Evolutionary conservation across 1,140 invertebrate species (phyloP).

Genomic region (Wiebesia pumilae): DNA sequence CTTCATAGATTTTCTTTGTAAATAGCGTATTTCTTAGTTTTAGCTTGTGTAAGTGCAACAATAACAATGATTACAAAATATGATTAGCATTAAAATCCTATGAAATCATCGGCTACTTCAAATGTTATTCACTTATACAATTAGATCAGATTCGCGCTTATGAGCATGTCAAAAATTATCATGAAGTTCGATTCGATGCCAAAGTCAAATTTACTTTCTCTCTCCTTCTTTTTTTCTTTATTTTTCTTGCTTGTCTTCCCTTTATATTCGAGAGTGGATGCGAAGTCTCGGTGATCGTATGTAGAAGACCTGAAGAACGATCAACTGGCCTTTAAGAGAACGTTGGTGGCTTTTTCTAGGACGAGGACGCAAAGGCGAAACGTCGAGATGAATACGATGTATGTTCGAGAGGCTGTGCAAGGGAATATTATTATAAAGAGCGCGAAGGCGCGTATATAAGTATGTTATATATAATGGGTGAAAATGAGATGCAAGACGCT

Average conservation of each 20-base stretch:
- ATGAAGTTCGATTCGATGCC: not conserved
- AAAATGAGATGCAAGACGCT: not conserved
- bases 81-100: slow-evolving; percentile 42
- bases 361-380: slow-evolving; percentile 21
- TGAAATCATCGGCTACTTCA: slow-evolving; percentile 16
- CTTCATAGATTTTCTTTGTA: not conserved
- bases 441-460: not conserved
- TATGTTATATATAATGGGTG: not conserved
- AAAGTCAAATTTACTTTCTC: not conserved
- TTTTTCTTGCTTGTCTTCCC: not conserved
- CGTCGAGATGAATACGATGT: not conserved
- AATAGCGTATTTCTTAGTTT: not conserved
- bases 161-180: not conserved
- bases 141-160: slow-evolving; percentile 10
- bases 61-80: slow-evolving; percentile 11
- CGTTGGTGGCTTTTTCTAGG: slow-evolving; percentile 13
- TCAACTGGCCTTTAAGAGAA: not conserved
- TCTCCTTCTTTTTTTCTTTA: not conserved
- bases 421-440: not conserved
- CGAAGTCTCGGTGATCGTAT: not conserved
- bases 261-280: not conserved
- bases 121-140: not conserved
- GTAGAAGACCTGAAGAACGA: not conserved
- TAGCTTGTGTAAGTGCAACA: not conserved
- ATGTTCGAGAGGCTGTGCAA: not conserved